Evolutionary conservation across 1,140 invertebrate genomes (phyloP).

Genomic region (Subanguina moxae): DNA sequence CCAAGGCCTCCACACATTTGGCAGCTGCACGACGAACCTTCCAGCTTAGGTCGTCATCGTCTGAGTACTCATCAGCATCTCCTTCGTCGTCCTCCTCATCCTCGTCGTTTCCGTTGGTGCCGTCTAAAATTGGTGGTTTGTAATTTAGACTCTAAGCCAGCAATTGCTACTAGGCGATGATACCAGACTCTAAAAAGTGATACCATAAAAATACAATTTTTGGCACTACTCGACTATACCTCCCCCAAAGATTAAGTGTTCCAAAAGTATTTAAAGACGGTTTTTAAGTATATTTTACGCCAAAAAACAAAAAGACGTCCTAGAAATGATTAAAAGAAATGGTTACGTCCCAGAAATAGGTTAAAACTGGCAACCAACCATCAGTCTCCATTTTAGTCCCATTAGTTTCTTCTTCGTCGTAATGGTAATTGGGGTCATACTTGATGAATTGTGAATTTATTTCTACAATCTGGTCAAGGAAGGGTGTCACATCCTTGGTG

Average conservation of each 20-base stretch:
- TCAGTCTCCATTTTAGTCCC: conserved; percentile 48
- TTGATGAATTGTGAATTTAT: conserved; percentile 27
- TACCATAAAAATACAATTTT: no score
- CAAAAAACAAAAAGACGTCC: no score
- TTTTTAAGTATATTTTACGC: no score
- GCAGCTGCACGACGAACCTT: conserved; percentile 88
- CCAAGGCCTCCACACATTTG: conserved; percentile 91
- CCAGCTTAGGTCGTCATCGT: conserved; percentile 96
- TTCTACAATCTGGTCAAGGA: conserved; percentile 19
- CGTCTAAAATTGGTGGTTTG: background rate
- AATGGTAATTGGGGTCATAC: conserved; percentile 58
- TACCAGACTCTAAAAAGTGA: no score
- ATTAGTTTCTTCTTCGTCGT: conserved; percentile 45
- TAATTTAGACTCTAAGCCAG: background rate
- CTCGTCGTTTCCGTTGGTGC: conserved; percentile 20
- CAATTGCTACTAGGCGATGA: no score
- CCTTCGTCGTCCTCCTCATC: conserved; percentile 66
- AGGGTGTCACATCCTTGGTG: conserved; percentile 33
- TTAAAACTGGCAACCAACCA: background rate
- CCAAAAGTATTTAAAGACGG: no score
- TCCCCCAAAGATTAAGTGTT: no score
- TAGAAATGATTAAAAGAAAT: no score
- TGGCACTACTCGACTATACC: no score
- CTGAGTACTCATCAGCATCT: conserved; percentile 65
- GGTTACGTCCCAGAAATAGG: background rate